Percentiles rank a stretch among this genome's conserved stretches.
Evolutionary conservation across 2,888 invertebrate species (phyloP).

Genomic region (Andrena marginata): DNA sequence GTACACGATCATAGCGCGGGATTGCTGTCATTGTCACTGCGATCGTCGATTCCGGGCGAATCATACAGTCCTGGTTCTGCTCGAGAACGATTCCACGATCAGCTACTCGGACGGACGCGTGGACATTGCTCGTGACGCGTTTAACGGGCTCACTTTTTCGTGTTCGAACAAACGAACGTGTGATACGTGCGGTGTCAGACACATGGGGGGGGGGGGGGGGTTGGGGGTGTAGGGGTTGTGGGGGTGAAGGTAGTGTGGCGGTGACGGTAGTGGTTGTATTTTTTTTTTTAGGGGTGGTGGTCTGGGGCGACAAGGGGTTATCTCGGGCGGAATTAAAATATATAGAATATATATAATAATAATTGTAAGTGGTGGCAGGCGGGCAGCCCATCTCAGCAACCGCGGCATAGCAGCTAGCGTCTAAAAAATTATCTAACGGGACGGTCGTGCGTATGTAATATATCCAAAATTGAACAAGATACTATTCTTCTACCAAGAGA

Average conservation of each 20-base stretch:
- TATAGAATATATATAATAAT: conserved; percentile 68
- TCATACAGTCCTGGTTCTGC: conserved; percentile 4
- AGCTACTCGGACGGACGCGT: conserved; percentile 44
- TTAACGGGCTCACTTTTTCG: conserved; percentile 26
- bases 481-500: conserved; percentile 68
- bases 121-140: conserved; percentile 43
- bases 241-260: conserved; percentile 49
- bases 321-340: conserved; percentile 65
- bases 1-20: conserved; percentile 15
- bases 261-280: conserved; percentile 29
- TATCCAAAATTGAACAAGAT: conserved; percentile 72
- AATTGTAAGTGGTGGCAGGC: conserved; percentile 83
- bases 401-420: conserved; percentile 83
- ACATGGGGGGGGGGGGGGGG: conserved; percentile 43
- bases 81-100: neutral
- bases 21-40: conserved; percentile 74
- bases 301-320: conserved; percentile 28
- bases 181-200: conserved; percentile 70
- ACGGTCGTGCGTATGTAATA: conserved; percentile 71
- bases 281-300: conserved; percentile 26
- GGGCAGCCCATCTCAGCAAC: conserved; percentile 82
- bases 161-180: conserved; percentile 66
- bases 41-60: conserved; percentile 71
- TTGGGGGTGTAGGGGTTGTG: conserved; percentile 2
- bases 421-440: conserved; percentile 79